Conservation (phyloP, 2,113 vertebrate genomes). For the Cochlearius cochlearius region DNA sequence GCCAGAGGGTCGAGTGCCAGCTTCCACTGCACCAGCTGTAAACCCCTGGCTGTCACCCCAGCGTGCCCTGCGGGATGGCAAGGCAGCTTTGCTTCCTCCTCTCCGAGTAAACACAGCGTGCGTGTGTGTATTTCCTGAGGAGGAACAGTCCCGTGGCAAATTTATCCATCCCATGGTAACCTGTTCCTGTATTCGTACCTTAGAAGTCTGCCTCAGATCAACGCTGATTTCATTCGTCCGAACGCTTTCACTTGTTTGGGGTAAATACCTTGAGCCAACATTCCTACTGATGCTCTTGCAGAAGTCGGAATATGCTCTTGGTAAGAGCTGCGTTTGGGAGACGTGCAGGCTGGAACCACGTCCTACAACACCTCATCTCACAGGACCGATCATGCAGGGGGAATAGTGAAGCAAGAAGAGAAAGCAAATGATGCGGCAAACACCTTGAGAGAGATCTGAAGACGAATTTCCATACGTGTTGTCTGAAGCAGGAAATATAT, state of each 20-base stretch:
- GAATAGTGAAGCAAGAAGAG: background rate
- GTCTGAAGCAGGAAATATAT: background rate
- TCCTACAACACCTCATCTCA: background rate
- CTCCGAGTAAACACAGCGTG: accelerated
- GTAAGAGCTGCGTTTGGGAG: background rate
- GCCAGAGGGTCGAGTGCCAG: accelerated
- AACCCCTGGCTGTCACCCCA: background rate
- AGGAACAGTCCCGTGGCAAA: background rate
- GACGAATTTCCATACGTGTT: background rate
- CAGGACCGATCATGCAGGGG: accelerated
- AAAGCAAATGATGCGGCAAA: background rate
- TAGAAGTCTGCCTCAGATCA: background rate
- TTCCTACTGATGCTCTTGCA: background rate
- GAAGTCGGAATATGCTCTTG: background rate
- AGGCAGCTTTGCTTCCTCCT: background rate
- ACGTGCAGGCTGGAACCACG: background rate
- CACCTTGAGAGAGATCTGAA: background rate
- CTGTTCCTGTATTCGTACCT: background rate
- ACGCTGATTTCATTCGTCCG: background rate
- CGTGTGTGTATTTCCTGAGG: background rate
- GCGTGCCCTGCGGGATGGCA: background rate
- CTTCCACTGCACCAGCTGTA: background rate
- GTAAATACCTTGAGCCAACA: background rate
- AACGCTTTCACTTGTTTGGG: background rate
- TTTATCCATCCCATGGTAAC: background rate